phyloP scores from a whole-genome alignment of 2,888 invertebrate species.

The Oxyteleia sp. region DNA sequence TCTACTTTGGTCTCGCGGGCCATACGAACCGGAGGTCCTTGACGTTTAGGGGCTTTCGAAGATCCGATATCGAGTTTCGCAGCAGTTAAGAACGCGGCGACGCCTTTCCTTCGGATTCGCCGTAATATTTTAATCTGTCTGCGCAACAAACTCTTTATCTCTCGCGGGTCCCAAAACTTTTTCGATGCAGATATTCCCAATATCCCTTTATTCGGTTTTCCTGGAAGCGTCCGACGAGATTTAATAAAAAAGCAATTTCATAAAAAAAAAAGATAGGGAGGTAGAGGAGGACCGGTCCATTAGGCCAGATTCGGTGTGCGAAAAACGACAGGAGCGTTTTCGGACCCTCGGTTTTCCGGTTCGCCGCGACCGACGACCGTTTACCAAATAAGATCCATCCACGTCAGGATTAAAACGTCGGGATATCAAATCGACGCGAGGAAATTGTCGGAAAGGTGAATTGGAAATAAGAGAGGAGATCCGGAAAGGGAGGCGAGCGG shows the following conservation, averaged over 20 bases:
- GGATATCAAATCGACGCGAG: slow-evolving; percentile 83
- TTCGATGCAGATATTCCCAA: slow-evolving; percentile 55
- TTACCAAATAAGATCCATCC: slow-evolving; percentile 87
- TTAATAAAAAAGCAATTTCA: slow-evolving; percentile 60
- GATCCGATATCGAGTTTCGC: slow-evolving; percentile 85
- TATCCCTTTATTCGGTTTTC: slow-evolving; percentile 50
- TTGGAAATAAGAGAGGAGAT: slow-evolving; percentile 75
- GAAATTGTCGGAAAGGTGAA: slow-evolving; percentile 70
- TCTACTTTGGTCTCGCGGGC: slow-evolving; percentile 71
- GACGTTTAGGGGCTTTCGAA: slow-evolving; percentile 78
- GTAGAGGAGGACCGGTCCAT: slow-evolving; percentile 42
- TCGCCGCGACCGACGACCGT: slow-evolving; percentile 72
- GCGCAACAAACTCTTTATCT: slow-evolving; percentile 83
- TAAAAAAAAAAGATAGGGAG: slow-evolving; percentile 24
- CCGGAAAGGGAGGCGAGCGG: slow-evolving; percentile 77
- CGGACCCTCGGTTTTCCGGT: slow-evolving; percentile 69
- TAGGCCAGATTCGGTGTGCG: slow-evolving; percentile 10
- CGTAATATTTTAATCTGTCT: slow-evolving; percentile 85
- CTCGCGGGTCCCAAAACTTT: slow-evolving; percentile 53
- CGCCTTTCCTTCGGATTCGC: slow-evolving; percentile 82
- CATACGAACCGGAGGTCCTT: slow-evolving; percentile 75
- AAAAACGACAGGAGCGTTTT: slow-evolving; percentile 47
- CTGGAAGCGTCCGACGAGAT: slow-evolving; percentile 38
- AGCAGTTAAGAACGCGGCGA: slow-evolving; percentile 71
- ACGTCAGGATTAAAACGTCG: slow-evolving; percentile 87